These are phyloP conservation scores for Manis pentadactyla DNA, from an alignment of 2,797 vertebrate species.

Conservation along the genomic window DNA sequence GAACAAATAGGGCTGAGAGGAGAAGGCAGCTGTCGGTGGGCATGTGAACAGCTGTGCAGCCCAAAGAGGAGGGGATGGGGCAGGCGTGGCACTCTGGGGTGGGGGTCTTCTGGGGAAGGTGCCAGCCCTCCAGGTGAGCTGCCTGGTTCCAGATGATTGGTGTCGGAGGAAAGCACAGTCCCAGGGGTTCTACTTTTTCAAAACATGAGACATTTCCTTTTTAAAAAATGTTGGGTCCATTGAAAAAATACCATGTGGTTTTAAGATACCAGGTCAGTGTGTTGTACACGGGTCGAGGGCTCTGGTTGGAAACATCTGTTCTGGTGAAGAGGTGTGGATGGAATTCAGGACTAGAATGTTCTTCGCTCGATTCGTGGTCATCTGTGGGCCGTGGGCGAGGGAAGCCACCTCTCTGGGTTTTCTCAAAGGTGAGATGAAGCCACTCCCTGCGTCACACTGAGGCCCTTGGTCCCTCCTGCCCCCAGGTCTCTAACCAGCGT, in stretches of 20 bases:
- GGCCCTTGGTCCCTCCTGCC: fast-evolving
- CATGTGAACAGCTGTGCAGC: too few relatives aligned
- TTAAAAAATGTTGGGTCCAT: background rate
- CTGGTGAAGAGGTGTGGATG: fast-evolving
- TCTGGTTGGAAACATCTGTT: background rate
- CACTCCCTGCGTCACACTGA: fast-evolving
- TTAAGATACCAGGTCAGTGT: background rate
- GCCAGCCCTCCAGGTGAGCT: fast-evolving
- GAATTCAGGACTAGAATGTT: fast-evolving
- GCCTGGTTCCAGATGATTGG: fast-evolving
- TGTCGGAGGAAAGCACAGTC: fast-evolving
- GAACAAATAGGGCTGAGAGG: background rate
- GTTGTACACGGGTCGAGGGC: background rate
- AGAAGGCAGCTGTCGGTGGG: background rate
- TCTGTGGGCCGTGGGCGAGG: too few relatives aligned
- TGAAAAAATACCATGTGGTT: background rate
- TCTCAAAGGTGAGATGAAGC: background rate
- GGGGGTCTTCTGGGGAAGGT: background rate
- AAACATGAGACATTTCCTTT: background rate
- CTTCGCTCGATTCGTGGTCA: background rate
- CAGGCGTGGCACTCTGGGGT: too few relatives aligned
- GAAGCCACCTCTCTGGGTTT: fast-evolving
- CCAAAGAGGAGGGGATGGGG: too few relatives aligned
- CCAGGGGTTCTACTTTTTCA: background rate
- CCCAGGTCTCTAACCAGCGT: too few relatives aligned